Conservation (phyloP, 2,797 vertebrate species). For the Crenichthys baileyi region DNA sequence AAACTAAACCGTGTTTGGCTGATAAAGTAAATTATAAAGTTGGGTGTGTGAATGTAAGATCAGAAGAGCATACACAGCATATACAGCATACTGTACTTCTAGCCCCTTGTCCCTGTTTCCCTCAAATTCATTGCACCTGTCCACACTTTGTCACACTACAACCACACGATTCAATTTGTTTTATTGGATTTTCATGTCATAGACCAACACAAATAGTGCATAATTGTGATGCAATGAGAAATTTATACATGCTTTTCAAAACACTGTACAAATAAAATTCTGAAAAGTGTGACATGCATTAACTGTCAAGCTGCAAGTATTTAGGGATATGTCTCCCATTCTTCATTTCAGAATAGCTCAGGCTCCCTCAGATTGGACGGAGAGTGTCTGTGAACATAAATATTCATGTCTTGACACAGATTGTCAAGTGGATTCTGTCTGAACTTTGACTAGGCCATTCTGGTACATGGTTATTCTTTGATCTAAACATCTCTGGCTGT, state of each 20-base stretch:
- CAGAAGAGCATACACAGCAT: background rate
- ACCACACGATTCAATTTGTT: background rate
- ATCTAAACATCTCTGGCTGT: background rate
- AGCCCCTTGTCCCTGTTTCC: background rate
- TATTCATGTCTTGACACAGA: background rate
- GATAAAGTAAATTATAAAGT: conserved; percentile 27
- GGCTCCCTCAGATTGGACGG: background rate
- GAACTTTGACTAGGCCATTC: background rate
- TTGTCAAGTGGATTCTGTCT: background rate
- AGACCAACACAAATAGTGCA: background rate
- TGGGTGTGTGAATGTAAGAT: conserved; percentile 14
- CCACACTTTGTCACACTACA: background rate
- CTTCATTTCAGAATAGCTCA: too few species aligned
- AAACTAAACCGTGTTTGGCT: conserved; percentile 20
- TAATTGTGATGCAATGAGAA: background rate
- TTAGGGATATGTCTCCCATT: too few species aligned
- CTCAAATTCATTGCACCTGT: background rate
- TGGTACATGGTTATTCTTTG: too few species aligned
- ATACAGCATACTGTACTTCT: background rate
- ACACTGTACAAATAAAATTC: too few species aligned
- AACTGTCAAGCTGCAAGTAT: too few species aligned
- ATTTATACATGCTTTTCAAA: background rate
- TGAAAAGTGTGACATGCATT: too few species aligned
- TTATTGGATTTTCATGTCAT: background rate
- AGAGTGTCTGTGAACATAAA: background rate